phyloP scores from a whole-genome alignment of 2,888 invertebrate genomes.

The Platerodrilus igneus region DNA sequence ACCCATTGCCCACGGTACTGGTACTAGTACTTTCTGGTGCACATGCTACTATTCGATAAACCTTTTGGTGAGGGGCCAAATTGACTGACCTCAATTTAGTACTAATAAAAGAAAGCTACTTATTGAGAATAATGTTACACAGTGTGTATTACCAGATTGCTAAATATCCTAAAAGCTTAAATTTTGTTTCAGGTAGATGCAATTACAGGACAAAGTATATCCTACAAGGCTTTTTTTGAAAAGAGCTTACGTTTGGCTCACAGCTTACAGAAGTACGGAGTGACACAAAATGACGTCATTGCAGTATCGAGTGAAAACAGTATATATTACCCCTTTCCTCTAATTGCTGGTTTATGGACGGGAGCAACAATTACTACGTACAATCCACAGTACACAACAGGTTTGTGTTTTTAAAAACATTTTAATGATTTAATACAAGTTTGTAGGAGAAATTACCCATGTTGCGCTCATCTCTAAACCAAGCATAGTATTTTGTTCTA shows the following conservation, averaged over 20 bases:
- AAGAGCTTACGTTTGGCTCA: constrained; percentile 5
- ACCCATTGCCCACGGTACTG: no score
- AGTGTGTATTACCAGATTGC: no score
- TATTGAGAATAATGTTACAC: no score
- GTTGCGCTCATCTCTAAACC: not conserved
- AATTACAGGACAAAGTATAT: not conserved
- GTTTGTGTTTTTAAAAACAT: constrained; percentile 40
- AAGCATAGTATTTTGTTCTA: not conserved
- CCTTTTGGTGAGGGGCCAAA: no score
- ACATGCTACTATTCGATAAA: no score
- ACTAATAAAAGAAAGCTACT: no score
- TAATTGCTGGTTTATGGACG: constrained; percentile 51
- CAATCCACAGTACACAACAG: constrained; percentile 53
- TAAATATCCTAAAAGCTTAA: no score
- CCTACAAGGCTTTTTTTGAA: constrained; percentile 5
- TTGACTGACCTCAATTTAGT: no score
- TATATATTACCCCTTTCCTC: constrained; percentile 51
- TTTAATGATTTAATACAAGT: not conserved
- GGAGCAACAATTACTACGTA: constrained; percentile 54
- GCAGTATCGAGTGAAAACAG: constrained; percentile 56
- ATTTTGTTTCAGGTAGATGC: constrained; percentile 9
- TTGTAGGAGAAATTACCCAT: not conserved
- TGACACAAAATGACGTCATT: constrained; percentile 52
- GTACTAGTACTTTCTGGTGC: no score
- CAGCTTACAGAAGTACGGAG: constrained; percentile 45